Base-by-base conservation (phyloP, 2,113 vertebrate genomes). In the Corythoichthys haematopterus region DNA sequence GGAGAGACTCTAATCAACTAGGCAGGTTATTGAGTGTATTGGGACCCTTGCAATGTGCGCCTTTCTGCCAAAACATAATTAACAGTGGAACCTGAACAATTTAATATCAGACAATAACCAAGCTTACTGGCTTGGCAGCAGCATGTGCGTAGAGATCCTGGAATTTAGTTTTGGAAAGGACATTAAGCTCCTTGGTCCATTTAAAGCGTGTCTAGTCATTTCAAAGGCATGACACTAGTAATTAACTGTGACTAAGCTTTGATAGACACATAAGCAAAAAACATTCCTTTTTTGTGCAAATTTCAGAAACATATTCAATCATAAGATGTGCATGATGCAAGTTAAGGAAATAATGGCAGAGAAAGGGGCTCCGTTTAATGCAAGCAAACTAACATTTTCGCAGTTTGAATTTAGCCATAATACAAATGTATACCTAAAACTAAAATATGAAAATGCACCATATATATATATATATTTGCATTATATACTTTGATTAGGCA, bases 151-250 rank as follows among this genome's bases (percentile, higher is more conserved):
- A 69, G 75, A 76, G 77, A 80, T 16, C 46, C 60, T 68, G 64
- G 69, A 82, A 85, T 89, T 66, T 76, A 84, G 82, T 84, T 89
- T 87, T 84, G 64, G 60, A 81, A 71, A 59, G n/a, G 63, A 66
- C 40, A 53, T 75, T 74, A 72, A 57, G 69, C 52, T 72, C 47
- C 47, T 2, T 10, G 43, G 55, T 40, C 55, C 52, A 15, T 72
- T 71, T 63, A 71, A 59, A 61, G 37, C 40, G 28, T 35, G 28
- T 43, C 43, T 57, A 64, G 43, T 56, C 63, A 38, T 64, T 43
- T 68, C 47, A 11, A 52, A 51, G 50, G n/a, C 33, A 51, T 43
- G 66, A 68, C 50, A 62, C 46, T 45, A 56, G 13, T 16, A 7
- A 60, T 69, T 38, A 72, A 60, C 8, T 20, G 46, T 55, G 58